Conservation (phyloP, 2,797 vertebrate genomes). For the Steatocranus sp. region DNA sequence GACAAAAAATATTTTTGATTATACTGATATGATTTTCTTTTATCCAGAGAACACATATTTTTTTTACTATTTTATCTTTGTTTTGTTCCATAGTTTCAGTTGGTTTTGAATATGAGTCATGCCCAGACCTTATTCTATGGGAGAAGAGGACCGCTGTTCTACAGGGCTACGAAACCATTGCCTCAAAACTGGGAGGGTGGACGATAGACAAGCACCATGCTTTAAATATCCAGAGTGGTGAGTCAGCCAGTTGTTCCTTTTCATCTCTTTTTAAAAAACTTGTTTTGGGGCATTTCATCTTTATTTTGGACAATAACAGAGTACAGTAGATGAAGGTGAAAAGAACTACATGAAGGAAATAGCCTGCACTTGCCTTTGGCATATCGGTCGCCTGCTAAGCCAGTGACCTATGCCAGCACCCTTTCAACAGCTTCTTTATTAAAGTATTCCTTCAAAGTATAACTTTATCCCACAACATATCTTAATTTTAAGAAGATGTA, state of each 20-base stretch:
- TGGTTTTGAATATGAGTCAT: slow-evolving; percentile 98
- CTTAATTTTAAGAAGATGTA: background rate
- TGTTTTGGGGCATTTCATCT: background rate
- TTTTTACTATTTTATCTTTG: background rate
- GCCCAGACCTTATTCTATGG: slow-evolving; percentile 96
- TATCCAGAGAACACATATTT: background rate
- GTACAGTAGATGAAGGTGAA: background rate
- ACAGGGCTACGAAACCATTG: slow-evolving; percentile 92
- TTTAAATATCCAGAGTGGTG: slow-evolving; percentile 96
- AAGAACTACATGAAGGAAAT: background rate
- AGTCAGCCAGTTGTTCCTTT: slow-evolving; percentile 41
- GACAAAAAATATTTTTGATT: background rate
- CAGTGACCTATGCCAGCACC: background rate
- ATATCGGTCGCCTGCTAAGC: background rate
- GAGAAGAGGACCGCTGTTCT: slow-evolving; percentile 95
- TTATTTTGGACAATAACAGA: background rate
- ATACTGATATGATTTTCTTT: background rate
- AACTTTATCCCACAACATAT: background rate
- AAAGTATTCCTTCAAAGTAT: background rate
- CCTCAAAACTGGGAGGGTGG: slow-evolving; percentile 96
- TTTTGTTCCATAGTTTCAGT: slow-evolving; percentile 82
- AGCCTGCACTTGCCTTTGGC: background rate
- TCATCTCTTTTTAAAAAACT: background rate
- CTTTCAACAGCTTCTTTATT: background rate
- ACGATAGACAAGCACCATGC: slow-evolving; percentile 93